These are phyloP conservation scores for Campylomormyrus tamandua DNA, from an alignment of 2,113 vertebrate genomes.

Conservation along the genomic window DNA sequence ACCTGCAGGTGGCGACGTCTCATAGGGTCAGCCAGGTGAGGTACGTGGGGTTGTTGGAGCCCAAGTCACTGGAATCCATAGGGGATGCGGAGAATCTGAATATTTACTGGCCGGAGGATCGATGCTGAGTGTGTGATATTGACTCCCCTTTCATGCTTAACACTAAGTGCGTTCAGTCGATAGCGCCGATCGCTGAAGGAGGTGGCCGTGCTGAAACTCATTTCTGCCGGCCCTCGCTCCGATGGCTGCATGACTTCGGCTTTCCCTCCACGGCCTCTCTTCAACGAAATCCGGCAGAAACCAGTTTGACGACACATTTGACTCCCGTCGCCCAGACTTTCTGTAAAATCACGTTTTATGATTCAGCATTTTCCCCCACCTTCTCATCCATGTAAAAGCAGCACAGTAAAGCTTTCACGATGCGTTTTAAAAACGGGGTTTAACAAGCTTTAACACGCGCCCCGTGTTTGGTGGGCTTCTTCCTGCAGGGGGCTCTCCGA, in stretches of 20 bases:
- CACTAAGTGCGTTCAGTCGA: conserved; percentile 37
- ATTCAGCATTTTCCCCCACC: background rate
- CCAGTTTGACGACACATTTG: background rate
- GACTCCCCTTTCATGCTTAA: conserved; percentile 27
- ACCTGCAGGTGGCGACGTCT: background rate
- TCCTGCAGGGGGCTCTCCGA: background rate
- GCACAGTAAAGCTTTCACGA: conserved; percentile 9
- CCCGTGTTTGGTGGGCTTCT: background rate
- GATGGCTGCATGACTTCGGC: background rate
- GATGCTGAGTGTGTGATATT: conserved; percentile 36
- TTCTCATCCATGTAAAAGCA: background rate
- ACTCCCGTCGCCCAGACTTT: background rate
- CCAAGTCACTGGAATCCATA: conserved; percentile 12
- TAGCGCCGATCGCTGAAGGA: conserved; percentile 29
- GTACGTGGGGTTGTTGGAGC: background rate
- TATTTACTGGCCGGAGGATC: conserved; percentile 37
- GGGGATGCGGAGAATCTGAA: conserved; percentile 19
- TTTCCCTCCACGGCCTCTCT: background rate
- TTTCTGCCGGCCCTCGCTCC: background rate
- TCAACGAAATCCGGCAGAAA: background rate
- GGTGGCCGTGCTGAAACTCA: conserved; percentile 19
- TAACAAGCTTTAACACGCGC: background rate
- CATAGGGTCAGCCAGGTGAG: background rate
- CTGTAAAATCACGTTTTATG: background rate
- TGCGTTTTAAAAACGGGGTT: background rate